A percentile compares a stretch with the other conserved stretches of the same genome.
Conservation (phyloP, 2,888 invertebrate genomes). For the Sipha maydis region DNA sequence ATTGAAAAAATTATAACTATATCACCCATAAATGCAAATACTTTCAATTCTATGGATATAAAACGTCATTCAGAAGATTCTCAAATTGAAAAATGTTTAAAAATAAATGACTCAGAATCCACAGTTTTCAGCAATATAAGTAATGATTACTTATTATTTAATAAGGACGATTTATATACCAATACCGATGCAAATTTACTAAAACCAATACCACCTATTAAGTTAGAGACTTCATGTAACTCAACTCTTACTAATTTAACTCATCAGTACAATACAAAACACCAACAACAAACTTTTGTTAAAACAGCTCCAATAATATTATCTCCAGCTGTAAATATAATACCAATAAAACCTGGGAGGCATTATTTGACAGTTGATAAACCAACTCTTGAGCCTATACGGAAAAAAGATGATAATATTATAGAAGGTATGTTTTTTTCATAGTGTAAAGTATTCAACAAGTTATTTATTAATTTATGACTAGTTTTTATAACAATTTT, state of each 20-base stretch:
- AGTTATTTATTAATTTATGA: no score
- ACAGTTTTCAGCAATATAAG: background rate
- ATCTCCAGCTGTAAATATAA: background rate
- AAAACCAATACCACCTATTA: conserved; percentile 19
- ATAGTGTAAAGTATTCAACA: no score
- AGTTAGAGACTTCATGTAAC: background rate
- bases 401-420: background rate
- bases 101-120: background rate
- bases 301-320: background rate
- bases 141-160: background rate
- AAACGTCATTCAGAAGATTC: background rate
- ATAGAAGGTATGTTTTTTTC: background rate
- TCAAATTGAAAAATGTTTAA: background rate
- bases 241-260: background rate
- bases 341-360: background rate
- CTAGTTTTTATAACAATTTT: no score
- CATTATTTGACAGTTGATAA: background rate
- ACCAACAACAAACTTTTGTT: background rate
- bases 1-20: background rate
- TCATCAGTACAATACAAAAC: background rate
- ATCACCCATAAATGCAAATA: background rate
- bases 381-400: conserved; percentile 7
- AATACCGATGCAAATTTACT: background rate
- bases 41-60: background rate
- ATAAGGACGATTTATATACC: background rate